Conservation (phyloP, 2,113 vertebrate genomes). For the Boleophthalmus pectinirostris region DNA sequence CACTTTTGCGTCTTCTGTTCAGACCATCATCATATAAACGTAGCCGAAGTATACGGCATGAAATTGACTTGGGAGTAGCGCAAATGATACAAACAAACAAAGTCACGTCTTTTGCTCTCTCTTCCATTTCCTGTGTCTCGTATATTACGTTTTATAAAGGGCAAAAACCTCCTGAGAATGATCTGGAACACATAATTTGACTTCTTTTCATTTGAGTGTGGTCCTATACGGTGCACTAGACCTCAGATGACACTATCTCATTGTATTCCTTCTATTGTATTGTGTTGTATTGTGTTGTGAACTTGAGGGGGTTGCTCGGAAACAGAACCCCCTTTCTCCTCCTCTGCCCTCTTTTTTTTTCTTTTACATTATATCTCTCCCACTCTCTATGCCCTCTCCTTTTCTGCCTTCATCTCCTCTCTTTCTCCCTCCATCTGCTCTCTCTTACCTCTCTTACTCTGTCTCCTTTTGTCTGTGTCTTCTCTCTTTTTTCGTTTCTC, state of each 20-base stretch:
- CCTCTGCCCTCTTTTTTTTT: neutral
- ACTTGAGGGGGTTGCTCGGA: slow-evolving; percentile 57
- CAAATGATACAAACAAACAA: no score
- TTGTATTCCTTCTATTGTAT: slow-evolving; percentile 5
- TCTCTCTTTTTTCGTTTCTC: no score
- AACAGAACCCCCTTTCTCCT: slow-evolving; percentile 49
- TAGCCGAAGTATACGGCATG: no score
- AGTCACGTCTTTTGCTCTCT: no score
- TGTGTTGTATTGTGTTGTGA: slow-evolving; percentile 28
- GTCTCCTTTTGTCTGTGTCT: no score
- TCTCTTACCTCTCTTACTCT: no score
- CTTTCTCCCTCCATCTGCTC: neutral
- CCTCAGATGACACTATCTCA: neutral
- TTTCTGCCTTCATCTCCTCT: neutral
- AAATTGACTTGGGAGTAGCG: no score
- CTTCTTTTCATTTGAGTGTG: neutral
- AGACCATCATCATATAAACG: no score
- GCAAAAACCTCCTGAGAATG: no score
- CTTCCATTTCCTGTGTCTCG: neutral
- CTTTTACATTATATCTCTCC: neutral
- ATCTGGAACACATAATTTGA: neutral
- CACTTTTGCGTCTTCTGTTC: no score
- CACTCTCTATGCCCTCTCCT: neutral
- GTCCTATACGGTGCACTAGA: neutral
- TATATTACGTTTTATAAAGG: neutral